Percentiles rank a stretch among this genome's conserved stretches.
phyloP scores from a whole-genome alignment of 2,113 vertebrate species.

The Bungarus multicinctus region DNA sequence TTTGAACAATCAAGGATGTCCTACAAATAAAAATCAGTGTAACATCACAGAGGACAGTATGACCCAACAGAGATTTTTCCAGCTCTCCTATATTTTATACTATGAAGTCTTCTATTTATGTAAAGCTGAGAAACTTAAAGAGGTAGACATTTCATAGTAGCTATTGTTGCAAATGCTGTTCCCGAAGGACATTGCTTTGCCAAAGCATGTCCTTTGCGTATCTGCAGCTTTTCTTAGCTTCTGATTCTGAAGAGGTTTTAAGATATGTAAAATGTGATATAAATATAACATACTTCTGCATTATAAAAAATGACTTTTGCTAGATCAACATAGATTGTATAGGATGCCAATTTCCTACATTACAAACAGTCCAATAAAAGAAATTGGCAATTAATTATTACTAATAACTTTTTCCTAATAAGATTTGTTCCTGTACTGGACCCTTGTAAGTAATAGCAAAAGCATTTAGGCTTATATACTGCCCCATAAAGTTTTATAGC shows the following conservation, averaged over 20 bases:
- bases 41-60: not conserved
- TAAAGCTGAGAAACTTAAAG: constrained; percentile 40
- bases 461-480: not conserved
- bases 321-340: constrained; percentile 43
- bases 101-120: constrained; percentile 23
- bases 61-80: constrained; percentile 1
- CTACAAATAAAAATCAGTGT: not conserved
- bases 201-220: constrained; percentile 30
- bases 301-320: constrained; percentile 34
- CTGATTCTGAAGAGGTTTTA: constrained; percentile 34
- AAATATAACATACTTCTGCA: constrained; percentile 43
- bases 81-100: constrained; percentile 32
- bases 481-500: not conserved
- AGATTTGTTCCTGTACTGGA: constrained; percentile 19
- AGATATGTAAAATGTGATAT: constrained; percentile 32
- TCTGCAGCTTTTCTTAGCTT: constrained; percentile 34
- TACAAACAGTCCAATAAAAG: constrained; percentile 40
- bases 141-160: constrained; percentile 39
- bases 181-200: constrained; percentile 10
- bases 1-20: not conserved
- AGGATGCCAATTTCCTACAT: constrained; percentile 50
- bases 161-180: constrained; percentile 40
- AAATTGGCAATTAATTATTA: constrained; percentile 53
- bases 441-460: constrained; percentile 23
- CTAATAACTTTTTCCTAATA: not conserved